A percentile compares a stretch with the other conserved stretches of the same genome.
phyloP scores from a whole-genome alignment of 2,113 vertebrate genomes.

The Ornithorhynchus anatinus region DNA sequence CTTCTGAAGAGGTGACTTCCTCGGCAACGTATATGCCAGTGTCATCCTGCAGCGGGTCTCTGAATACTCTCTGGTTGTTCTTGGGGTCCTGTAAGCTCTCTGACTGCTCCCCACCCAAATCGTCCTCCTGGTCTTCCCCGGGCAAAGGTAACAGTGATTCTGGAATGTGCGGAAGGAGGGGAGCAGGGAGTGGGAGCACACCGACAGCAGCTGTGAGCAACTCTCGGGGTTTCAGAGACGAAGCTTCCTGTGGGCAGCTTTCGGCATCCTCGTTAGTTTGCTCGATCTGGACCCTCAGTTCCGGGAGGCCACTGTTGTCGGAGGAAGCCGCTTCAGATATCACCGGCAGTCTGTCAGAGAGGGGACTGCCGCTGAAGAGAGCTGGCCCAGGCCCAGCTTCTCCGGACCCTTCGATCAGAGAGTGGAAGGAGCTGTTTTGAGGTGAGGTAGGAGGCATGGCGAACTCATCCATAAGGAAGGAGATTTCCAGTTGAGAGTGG shows the following conservation, averaged over 20 bases:
- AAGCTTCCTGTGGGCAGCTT: background rate
- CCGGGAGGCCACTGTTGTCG: conserved; percentile 55
- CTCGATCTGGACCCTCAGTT: conserved; percentile 61
- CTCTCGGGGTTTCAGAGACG: conserved; percentile 55
- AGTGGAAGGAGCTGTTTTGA: conserved; percentile 84
- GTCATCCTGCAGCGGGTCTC: conserved; percentile 96
- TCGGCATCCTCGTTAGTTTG: conserved; percentile 57
- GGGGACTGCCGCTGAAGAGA: conserved; percentile 44
- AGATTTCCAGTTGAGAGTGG: conserved; percentile 97
- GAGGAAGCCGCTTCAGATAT: conserved; percentile 61
- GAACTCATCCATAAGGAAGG: conserved; percentile 99
- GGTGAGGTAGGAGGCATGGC: conserved; percentile 92
- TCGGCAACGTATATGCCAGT: conserved; percentile 88
- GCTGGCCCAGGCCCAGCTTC: conserved; percentile 58
- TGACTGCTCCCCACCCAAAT: conserved; percentile 44
- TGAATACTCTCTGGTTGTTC: conserved; percentile 79
- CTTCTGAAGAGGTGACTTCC: conserved; percentile 88
- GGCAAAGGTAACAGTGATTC: conserved; percentile 77
- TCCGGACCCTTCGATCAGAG: conserved; percentile 78
- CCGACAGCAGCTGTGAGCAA: conserved; percentile 22
- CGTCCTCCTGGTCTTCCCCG: conserved; percentile 65
- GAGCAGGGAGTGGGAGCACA: conserved; percentile 32
- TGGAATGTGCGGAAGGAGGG: conserved; percentile 48
- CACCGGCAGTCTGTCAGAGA: conserved; percentile 58
- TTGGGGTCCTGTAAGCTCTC: conserved; percentile 65